Conservation (phyloP, 1,140 invertebrate species). For the Trypoxylus dichotomus region DNA sequence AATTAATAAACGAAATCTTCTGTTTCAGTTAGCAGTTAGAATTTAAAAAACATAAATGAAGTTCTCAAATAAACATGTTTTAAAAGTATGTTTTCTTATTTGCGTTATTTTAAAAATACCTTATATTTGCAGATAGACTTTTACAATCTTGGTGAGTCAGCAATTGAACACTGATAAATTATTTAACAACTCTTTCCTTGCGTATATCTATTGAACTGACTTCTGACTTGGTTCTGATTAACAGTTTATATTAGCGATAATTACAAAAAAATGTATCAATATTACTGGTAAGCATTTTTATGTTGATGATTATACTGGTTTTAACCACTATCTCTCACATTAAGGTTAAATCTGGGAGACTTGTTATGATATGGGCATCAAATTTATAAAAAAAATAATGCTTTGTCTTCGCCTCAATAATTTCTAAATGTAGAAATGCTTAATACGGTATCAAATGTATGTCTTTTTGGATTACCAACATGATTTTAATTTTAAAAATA, state of each 20-base stretch:
- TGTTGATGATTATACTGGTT: slow-evolving; percentile 1
- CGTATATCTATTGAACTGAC: background rate
- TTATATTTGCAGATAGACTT: background rate
- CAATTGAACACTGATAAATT: background rate
- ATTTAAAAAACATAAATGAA: too few species aligned
- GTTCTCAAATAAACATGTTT: too few species aligned
- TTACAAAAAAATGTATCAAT: slow-evolving; percentile 8
- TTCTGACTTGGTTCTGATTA: background rate
- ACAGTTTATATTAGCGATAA: background rate
- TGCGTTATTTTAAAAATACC: background rate
- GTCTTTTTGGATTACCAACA: too few species aligned
- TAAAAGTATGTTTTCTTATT: too few species aligned
- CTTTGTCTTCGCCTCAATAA: background rate
- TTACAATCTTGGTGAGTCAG: background rate
- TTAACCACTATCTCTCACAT: background rate
- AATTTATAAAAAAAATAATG: background rate
- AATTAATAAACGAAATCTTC: too few species aligned
- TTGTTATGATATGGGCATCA: background rate
- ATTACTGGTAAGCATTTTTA: background rate
- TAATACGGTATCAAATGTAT: too few species aligned
- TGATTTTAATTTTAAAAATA: too few species aligned
- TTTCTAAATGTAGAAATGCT: background rate
- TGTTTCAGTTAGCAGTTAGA: too few species aligned
- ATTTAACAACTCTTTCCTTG: background rate
- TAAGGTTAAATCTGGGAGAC: background rate